Evolutionary conservation across 2,797 vertebrate species (phyloP).

Genomic region (Peromyscus eremicus): DNA sequence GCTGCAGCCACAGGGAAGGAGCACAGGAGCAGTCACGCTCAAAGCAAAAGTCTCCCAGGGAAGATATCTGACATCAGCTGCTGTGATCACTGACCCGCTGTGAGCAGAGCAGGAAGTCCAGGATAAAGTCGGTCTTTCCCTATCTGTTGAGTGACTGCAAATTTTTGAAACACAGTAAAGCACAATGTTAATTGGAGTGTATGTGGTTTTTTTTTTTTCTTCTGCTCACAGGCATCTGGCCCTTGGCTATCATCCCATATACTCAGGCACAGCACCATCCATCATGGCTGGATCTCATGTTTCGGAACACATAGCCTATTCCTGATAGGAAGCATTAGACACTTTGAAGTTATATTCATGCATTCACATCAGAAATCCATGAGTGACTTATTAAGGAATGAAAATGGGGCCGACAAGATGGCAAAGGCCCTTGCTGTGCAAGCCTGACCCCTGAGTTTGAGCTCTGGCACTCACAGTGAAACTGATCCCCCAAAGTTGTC

Average conservation of each 20-base stretch:
- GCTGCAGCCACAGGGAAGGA: slow-evolving; percentile 6
- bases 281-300: slow-evolving; percentile 36
- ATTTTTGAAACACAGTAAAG: slow-evolving; percentile 48
- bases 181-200: not conserved
- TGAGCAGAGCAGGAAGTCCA: not conserved
- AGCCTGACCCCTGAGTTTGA: not conserved
- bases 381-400: not conserved
- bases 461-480: too few species aligned
- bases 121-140: not conserved
- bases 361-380: slow-evolving; percentile 22
- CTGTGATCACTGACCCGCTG: not conserved
- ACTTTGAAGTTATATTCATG: slow-evolving; percentile 1
- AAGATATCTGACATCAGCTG: not conserved
- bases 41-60: not conserved
- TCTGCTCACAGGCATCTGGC: not conserved
- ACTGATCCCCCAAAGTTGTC: not conserved
- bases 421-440: not conserved
- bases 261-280: slow-evolving; percentile 18
- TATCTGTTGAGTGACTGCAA: not conserved
- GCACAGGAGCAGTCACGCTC: not conserved
- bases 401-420: not conserved
- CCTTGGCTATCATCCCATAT: slow-evolving; percentile 31
- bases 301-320: slow-evolving; percentile 25
- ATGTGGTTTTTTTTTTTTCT: not conserved
- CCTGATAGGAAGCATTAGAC: not conserved